Conservation (phyloP, 2,113 vertebrate species). For the Herpailurus yagouaroundi region DNA sequence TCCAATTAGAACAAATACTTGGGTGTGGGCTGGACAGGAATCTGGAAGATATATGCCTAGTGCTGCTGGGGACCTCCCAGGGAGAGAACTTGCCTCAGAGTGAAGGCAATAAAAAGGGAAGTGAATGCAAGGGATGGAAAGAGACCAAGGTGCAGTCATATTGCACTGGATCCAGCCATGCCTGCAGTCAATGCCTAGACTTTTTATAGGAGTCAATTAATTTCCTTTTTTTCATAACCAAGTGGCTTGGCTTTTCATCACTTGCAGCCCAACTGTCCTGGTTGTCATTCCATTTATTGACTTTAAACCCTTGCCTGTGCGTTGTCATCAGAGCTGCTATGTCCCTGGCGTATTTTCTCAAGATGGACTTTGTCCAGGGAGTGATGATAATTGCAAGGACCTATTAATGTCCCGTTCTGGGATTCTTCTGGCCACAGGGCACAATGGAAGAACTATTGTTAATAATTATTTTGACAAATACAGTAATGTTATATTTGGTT, state of each 20-base stretch:
- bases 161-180: not conserved
- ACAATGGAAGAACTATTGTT: not conserved
- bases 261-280: not conserved
- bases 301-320: not conserved
- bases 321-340: not conserved
- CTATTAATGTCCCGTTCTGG: not conserved
- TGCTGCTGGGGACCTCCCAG: too few relatives aligned
- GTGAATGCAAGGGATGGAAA: not conserved
- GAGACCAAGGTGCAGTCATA: too few relatives aligned
- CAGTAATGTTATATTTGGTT: not conserved
- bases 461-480: not conserved
- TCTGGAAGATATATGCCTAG: too few relatives aligned
- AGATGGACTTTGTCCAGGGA: not conserved
- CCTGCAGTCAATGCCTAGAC: not conserved
- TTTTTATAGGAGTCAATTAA: not conserved
- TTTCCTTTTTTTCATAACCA: not conserved
- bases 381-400: not conserved
- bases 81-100: not conserved
- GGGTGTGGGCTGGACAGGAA: not conserved
- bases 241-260: not conserved
- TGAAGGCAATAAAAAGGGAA: not conserved
- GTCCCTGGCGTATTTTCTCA: slow-evolving; percentile 10
- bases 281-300: not conserved
- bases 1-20: not conserved
- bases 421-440: not conserved